These are phyloP conservation scores for Plemyria rubiginata DNA, from an alignment of 2,888 invertebrate species.

Conservation along the genomic window DNA sequence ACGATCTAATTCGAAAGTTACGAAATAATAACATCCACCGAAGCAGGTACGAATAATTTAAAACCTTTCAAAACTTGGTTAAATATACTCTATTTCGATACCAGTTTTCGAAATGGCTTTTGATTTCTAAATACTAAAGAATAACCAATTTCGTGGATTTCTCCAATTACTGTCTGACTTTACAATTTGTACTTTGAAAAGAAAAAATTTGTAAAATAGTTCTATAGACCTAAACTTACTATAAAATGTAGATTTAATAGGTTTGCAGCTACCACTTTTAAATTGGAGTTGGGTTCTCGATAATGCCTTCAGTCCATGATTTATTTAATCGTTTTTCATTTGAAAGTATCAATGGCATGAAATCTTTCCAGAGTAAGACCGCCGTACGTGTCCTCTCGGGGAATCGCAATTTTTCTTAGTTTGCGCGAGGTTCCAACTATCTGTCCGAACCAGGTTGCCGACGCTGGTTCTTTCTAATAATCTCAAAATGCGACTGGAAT, in stretches of 20 bases:
- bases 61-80: slow-evolving; percentile 4
- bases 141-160: not conserved
- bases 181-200: not conserved
- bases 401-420: slow-evolving; percentile 60
- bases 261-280: not conserved
- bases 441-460: slow-evolving; percentile 59
- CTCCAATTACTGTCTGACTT: slow-evolving; percentile 1
- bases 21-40: not conserved
- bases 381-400: slow-evolving; percentile 34
- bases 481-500: slow-evolving; percentile 43
- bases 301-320: slow-evolving; percentile 9
- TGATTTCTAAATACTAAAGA: not conserved
- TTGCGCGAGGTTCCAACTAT: slow-evolving; percentile 51
- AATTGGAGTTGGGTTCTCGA: slow-evolving; percentile 2
- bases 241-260: not conserved
- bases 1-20: not conserved
- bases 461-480: slow-evolving; percentile 60
- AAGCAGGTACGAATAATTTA: slow-evolving; percentile 4
- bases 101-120: slow-evolving; percentile 3
- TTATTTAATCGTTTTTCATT: slow-evolving; percentile 22
- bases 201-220: not conserved
- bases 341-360: slow-evolving; percentile 12
- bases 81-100: slow-evolving; percentile 1
- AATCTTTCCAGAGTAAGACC: slow-evolving; percentile 20
- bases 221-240: not conserved